Conservation (phyloP, 1,140 invertebrate species). For the Drosophila paulistorum region DNA sequence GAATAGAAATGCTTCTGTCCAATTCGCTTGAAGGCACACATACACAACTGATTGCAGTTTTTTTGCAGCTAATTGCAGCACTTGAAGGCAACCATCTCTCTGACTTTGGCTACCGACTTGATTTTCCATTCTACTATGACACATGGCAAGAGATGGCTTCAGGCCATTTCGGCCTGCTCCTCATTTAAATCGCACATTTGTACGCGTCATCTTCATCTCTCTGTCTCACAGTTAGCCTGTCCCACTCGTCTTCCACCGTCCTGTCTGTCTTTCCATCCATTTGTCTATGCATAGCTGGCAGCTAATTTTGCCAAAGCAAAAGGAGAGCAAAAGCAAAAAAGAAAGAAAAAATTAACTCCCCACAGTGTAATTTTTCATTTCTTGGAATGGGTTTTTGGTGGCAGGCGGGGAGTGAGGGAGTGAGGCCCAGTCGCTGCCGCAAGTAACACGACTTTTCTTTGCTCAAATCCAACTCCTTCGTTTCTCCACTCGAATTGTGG, state of each 20-base stretch:
- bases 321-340: slow-evolving; percentile 24
- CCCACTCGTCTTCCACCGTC: background rate
- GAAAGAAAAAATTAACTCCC: slow-evolving; percentile 75
- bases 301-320: slow-evolving; percentile 68
- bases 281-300: slow-evolving; percentile 55
- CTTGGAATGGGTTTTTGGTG: slow-evolving; percentile 65
- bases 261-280: slow-evolving; percentile 33
- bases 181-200: slow-evolving; percentile 77
- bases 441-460: slow-evolving; percentile 58
- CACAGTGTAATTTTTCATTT: slow-evolving; percentile 78
- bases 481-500: slow-evolving; percentile 18
- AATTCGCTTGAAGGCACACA: slow-evolving; percentile 50
- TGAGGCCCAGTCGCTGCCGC: slow-evolving; percentile 9
- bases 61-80: slow-evolving; percentile 54
- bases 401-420: background rate
- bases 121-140: slow-evolving; percentile 51
- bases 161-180: slow-evolving; percentile 51
- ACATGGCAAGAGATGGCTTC: slow-evolving; percentile 44
- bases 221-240: background rate
- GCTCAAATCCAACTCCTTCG: slow-evolving; percentile 1
- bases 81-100: slow-evolving; percentile 52
- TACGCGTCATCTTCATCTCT: slow-evolving; percentile 64
- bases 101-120: slow-evolving; percentile 51
- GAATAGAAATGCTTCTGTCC: slow-evolving; percentile 48
- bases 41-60: slow-evolving; percentile 59